These are phyloP conservation scores for Hippocampus comes DNA, from an alignment of 2,113 vertebrate species.

Conservation along the genomic window DNA sequence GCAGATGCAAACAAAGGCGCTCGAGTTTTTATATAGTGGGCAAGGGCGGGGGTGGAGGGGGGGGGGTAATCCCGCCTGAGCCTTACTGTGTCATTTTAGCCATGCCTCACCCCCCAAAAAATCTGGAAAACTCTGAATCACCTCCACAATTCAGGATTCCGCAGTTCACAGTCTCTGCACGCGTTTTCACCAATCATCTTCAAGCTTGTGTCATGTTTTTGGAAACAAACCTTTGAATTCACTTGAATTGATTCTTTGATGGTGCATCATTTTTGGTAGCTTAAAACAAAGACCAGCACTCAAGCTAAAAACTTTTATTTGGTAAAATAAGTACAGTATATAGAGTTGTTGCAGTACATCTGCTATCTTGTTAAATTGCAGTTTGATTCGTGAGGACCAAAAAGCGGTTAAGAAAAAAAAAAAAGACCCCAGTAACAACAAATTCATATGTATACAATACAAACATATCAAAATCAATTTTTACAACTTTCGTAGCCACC, in stretches of 20 bases:
- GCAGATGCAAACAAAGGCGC: no score
- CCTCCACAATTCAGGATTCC: no score
- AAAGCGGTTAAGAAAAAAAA: conserved; percentile 83
- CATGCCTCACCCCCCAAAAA: no score
- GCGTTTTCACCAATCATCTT: no score
- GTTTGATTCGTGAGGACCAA: conserved; percentile 80
- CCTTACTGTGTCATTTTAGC: no score
- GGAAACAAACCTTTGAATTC: background rate
- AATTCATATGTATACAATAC: conserved; percentile 84
- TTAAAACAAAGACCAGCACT: conserved; percentile 47
- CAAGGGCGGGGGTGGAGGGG: no score
- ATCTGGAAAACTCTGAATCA: no score
- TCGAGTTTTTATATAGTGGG: no score
- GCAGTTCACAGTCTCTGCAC: no score
- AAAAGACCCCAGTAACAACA: conserved; percentile 71
- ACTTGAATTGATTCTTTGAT: background rate
- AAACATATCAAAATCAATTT: conserved; percentile 89
- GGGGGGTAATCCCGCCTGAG: no score
- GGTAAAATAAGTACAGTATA: conserved; percentile 66
- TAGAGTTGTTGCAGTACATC: conserved; percentile 77
- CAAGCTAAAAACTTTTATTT: conserved; percentile 81
- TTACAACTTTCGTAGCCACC: conserved; percentile 90
- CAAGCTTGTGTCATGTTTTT: no score
- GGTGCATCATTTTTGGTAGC: background rate
- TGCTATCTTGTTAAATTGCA: conserved; percentile 69